Conservation (phyloP, 2,113 vertebrate species). For the Melanostigma gelatinosum region DNA sequence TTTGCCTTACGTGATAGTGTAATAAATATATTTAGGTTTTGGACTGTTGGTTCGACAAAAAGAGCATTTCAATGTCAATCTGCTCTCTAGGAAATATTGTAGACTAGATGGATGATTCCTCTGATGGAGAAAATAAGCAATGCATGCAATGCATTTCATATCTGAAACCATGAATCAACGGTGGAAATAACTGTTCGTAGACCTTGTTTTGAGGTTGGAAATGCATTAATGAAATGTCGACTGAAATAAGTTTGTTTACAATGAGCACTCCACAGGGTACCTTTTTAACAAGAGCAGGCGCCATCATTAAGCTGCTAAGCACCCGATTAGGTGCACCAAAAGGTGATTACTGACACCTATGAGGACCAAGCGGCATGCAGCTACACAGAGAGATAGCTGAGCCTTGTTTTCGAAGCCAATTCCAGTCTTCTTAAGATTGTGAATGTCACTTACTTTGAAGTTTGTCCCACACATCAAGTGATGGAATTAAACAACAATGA, state of each 20-base stretch:
- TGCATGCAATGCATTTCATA: not conserved
- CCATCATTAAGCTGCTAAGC: slow-evolving; percentile 13
- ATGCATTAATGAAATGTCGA: not conserved
- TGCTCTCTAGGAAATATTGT: not conserved
- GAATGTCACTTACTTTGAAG: not conserved
- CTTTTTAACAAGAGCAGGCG: not conserved
- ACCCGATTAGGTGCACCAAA: not conserved
- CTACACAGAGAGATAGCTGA: not conserved
- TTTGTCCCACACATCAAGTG: not conserved
- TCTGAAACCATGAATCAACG: not conserved
- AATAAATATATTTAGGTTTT: not conserved
- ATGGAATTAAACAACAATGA: not conserved
- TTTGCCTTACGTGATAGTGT: not conserved
- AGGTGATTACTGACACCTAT: not conserved
- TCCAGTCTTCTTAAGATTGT: not conserved
- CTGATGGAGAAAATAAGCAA: not conserved
- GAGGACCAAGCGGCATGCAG: not conserved
- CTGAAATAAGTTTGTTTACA: slow-evolving; percentile 5
- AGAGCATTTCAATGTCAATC: not conserved
- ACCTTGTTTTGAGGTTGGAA: not conserved
- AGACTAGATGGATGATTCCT: not conserved
- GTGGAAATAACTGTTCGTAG: not conserved
- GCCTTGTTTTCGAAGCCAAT: not conserved
- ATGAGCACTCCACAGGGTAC: not conserved
- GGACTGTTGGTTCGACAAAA: not conserved